Evolutionary conservation across 92 coral and sea anemone genomes (phyloP).

Genomic region (Anthopleura xanthogrammica): DNA sequence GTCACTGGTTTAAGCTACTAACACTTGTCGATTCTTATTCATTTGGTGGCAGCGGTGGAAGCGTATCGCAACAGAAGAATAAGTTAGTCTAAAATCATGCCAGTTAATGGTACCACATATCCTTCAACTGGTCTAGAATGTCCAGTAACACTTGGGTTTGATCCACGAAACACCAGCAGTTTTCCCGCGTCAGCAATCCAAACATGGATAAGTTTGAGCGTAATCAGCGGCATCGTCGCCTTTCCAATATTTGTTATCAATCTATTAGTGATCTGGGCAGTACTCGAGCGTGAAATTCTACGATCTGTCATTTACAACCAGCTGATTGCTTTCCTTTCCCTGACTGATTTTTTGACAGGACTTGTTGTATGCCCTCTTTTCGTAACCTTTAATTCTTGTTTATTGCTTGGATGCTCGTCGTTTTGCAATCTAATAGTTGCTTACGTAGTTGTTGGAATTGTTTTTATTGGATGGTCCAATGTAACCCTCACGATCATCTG

Average conservation of each 20-base stretch:
- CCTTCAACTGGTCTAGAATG: background rate
- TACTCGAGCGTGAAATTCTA: background rate
- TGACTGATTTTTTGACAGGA: constrained; percentile 4
- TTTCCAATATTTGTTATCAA: background rate
- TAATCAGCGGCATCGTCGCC: background rate
- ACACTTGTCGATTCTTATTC: too few relatives aligned
- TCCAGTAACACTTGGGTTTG: background rate
- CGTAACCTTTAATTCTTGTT: background rate
- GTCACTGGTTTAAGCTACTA: too few relatives aligned
- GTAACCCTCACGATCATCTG: constrained; percentile 3
- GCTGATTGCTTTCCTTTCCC: background rate
- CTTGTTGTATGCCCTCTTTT: background rate
- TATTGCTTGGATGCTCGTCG: background rate
- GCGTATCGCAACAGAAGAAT: too few relatives aligned
- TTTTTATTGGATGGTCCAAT: background rate
- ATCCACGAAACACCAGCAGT: background rate
- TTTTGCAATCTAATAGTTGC: background rate
- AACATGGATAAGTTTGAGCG: background rate
- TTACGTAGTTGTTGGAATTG: background rate
- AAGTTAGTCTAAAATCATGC: background rate
- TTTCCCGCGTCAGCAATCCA: background rate
- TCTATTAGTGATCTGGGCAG: constrained; percentile 11
- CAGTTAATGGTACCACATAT: background rate
- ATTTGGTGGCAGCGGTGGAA: too few relatives aligned
- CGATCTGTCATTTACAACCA: constrained; percentile 1